These are phyloP conservation scores for Paramuricea clavata DNA, from an alignment of 92 coral and sea anemone species.

Conservation along the genomic window DNA sequence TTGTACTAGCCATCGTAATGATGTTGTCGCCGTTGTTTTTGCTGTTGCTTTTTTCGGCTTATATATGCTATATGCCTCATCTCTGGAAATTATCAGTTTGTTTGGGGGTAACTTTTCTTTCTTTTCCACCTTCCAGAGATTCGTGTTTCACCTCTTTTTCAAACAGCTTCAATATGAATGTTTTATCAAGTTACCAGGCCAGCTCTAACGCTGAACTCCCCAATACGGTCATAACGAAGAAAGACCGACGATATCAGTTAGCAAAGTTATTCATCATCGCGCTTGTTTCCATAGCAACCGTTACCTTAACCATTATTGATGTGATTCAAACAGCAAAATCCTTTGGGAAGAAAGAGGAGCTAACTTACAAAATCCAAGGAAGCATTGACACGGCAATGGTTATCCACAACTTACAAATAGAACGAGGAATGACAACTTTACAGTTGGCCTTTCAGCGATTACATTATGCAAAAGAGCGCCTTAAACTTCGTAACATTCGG, in stretches of 20 bases:
- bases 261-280: conserved; percentile 20
- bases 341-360: neutral
- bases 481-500: neutral
- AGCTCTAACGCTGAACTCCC: conserved; percentile 18
- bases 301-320: neutral
- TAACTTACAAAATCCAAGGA: neutral
- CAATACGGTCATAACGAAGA: neutral
- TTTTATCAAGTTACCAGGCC: neutral
- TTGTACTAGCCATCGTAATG: no score
- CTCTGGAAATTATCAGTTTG: no score
- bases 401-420: conserved; percentile 27
- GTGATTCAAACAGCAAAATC: conserved; percentile 14
- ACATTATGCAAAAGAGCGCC: neutral
- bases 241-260: neutral
- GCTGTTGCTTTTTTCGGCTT: no score
- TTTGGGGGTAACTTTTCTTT: no score
- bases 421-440: conserved; percentile 17
- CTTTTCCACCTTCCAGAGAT: neutral
- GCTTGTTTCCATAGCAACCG: neutral
- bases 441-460: neutral
- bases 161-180: neutral
- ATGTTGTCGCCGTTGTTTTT: no score
- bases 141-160: no score
- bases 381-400: conserved; percentile 30
- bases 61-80: no score